Evolutionary conservation across 1,140 invertebrate genomes (phyloP), one percentile per base, ranked within the genome.

Genomic region (Zaprionus nigranus): DNA sequence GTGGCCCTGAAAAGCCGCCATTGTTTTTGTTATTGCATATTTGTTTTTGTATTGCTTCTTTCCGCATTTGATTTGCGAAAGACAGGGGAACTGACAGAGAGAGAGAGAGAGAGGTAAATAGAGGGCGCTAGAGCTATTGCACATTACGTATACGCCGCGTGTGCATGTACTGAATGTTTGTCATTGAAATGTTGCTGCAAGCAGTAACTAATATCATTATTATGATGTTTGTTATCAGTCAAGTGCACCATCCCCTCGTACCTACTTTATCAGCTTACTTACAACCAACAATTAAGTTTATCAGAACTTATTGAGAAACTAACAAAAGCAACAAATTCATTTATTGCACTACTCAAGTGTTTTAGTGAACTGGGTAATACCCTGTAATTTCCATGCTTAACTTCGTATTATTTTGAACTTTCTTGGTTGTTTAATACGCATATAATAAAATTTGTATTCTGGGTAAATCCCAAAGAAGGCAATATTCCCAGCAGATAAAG

Each of bases 41-140:
- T 56, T 75, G 76, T 73, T 85, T 36, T 76, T 46, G 6, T 46
- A 79, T 73, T 75, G 71, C 71, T 70, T 75, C 62, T 80, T 87
- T 83, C 74, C 80, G 78, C 78, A 75, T 83, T 83, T 54, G 79
- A 79, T 79, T 72, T 34, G 64, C 60, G 9, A 51, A 22, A 20
- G 46, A 51, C 38, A 13, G 15, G 5, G 38, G 46, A 22, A 26
- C 24, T 4, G 24, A 26, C 15, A 28, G 38, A 40, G 4, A 15
- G 15, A n/a, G 40, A 7, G 17, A 9, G 46, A 3, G 20, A 51
- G 46, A 12, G 46, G 15, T 34, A 46, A 5, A 38, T 38, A 46
- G 40, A 46, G n/a, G 5, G 40, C 40, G 40, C n/a, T 2, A 51
- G 46, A 51, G 17, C 6, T 20, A 51, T 1, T 51, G 63, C 62